Percentiles rank a stretch among this genome's conserved stretches.
Evolutionary conservation across 2,113 vertebrate genomes (phyloP).

Genomic region (Strigops habroptila): DNA sequence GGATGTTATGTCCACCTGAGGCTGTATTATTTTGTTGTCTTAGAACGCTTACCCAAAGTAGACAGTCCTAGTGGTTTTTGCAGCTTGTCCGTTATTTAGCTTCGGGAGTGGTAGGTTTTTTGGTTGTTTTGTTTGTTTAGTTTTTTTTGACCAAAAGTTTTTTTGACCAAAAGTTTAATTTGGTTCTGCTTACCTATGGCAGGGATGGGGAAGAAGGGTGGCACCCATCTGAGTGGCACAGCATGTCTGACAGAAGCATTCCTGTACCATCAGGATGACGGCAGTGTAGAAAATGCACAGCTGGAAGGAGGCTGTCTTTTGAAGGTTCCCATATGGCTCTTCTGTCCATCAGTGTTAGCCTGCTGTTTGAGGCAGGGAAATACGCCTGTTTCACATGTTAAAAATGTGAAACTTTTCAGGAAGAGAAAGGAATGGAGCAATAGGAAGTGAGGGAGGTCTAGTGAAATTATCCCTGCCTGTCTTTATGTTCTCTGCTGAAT

Average conservation of each 20-base stretch:
- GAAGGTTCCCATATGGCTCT: neutral
- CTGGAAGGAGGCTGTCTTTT: neutral
- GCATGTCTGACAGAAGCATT: rapidly evolving
- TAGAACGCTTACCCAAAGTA: neutral
- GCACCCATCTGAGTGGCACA: rapidly evolving
- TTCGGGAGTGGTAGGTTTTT: neutral
- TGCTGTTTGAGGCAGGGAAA: neutral
- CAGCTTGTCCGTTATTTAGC: neutral
- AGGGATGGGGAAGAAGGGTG: neutral
- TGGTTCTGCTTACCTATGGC: neutral
- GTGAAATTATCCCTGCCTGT: neutral
- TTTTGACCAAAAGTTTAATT: neutral
- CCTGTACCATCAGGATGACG: rapidly evolving
- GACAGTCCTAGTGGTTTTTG: neutral
- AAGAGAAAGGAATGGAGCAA: neutral
- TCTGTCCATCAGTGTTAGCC: neutral
- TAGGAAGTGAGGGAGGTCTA: neutral
- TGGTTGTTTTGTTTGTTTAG: neutral
- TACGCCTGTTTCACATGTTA: neutral
- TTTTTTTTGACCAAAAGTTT: neutral
- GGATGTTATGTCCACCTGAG: neutral
- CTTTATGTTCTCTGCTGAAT: conserved; percentile 4
- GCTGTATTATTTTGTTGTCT: neutral
- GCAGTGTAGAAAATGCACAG: rapidly evolving
- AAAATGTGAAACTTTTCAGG: neutral